These are phyloP conservation scores for Teleogryllus oceanicus DNA, from an alignment of 2,888 invertebrate species.

Conservation along the genomic window DNA sequence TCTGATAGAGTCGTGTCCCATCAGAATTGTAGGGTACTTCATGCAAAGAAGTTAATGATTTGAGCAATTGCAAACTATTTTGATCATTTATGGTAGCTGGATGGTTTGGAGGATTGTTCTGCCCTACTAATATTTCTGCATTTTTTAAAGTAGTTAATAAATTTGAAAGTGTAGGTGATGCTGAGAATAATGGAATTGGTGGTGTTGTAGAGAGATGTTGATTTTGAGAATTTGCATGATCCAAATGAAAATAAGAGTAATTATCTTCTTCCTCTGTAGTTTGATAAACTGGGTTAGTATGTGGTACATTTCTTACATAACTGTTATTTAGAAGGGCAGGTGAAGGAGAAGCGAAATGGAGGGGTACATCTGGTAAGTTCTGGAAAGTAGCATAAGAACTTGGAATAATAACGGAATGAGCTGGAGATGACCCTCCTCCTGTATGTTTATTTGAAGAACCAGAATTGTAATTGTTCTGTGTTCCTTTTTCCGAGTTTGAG, in stretches of 20 bases:
- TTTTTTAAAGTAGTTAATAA: not conserved
- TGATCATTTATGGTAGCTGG: not conserved
- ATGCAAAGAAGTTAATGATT: conserved; percentile 24
- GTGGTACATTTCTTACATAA: not conserved
- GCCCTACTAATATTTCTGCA: not conserved
- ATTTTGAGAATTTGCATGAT: not conserved
- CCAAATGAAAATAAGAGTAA: conserved; percentile 20
- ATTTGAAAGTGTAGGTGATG: not conserved
- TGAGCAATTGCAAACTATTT: not conserved
- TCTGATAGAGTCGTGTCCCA: conserved; percentile 11
- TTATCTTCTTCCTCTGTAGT: not conserved
- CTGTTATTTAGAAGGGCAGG: not conserved
- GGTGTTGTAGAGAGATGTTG: not conserved
- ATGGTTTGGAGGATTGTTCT: not conserved
- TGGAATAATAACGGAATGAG: not conserved
- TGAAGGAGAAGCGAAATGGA: not conserved
- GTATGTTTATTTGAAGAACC: not conserved
- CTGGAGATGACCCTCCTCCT: not conserved
- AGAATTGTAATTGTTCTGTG: not conserved
- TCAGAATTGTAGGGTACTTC: conserved; percentile 22
- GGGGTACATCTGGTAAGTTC: not conserved
- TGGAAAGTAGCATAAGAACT: conserved; percentile 11
- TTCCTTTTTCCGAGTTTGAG: not conserved
- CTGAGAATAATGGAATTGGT: not conserved
- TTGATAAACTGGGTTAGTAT: not conserved